Conservation (phyloP, 2,113 vertebrate species). For the Nothocercus nigrocapillus region DNA sequence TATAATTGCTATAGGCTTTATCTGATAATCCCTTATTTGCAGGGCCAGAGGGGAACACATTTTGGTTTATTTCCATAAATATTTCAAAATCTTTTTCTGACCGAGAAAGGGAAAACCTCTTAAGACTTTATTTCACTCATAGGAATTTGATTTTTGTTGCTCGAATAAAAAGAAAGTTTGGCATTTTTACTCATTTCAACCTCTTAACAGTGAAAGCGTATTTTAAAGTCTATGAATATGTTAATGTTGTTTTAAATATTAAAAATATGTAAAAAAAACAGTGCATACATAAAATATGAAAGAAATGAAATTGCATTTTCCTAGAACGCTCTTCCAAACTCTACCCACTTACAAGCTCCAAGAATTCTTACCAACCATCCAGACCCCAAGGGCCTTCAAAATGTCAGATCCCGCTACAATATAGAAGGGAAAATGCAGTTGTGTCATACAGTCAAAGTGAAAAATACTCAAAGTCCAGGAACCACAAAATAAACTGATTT, state of each 20-base stretch:
- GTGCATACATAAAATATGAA: constrained; percentile 68
- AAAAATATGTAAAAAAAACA: constrained; percentile 61
- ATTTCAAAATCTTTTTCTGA: constrained; percentile 55
- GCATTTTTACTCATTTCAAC: constrained; percentile 58
- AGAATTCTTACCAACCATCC: background rate
- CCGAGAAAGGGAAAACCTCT: constrained; percentile 45
- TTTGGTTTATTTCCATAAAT: constrained; percentile 49
- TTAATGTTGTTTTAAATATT: constrained; percentile 76
- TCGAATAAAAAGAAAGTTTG: constrained; percentile 54
- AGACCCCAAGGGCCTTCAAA: background rate
- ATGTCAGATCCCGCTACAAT: background rate
- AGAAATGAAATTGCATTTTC: constrained; percentile 38
- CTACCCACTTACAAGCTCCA: background rate
- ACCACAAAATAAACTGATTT: background rate
- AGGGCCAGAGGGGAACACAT: constrained; percentile 12
- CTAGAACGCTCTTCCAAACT: background rate
- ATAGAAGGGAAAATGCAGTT: background rate
- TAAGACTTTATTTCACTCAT: constrained; percentile 29
- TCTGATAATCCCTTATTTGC: constrained; percentile 34
- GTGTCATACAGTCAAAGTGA: background rate
- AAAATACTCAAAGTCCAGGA: background rate
- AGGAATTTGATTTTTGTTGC: constrained; percentile 48
- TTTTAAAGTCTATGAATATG: constrained; percentile 73
- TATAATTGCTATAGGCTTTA: constrained; percentile 6
- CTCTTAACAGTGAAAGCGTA: constrained; percentile 68